Conservation (phyloP, 2,888 invertebrate species). For the Aporophyla lueneburgensis region DNA sequence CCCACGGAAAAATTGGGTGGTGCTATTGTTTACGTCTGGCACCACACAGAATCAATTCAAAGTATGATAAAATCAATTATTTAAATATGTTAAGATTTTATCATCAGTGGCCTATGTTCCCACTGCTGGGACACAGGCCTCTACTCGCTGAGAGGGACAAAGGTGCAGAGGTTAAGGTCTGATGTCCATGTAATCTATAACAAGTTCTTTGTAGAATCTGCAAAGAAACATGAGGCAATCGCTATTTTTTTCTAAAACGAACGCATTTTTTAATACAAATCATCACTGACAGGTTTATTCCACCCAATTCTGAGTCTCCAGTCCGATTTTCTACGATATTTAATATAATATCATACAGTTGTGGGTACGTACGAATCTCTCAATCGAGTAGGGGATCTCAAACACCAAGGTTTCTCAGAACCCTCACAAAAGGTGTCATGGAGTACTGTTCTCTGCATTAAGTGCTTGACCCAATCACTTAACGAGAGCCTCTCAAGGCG, state of each 20-base stretch:
- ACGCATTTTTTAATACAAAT: not conserved
- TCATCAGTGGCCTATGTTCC: too few relatives aligned
- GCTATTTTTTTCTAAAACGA: not conserved
- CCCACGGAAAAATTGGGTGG: too few relatives aligned
- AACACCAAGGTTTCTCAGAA: slow-evolving; percentile 18
- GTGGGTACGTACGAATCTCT: slow-evolving; percentile 13
- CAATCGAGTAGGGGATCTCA: slow-evolving; percentile 19
- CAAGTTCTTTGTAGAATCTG: not conserved
- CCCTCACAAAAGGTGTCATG: slow-evolving; percentile 40
- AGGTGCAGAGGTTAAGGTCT: not conserved
- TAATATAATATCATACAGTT: slow-evolving; percentile 17
- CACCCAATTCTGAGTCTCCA: not conserved
- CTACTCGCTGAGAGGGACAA: too few relatives aligned
- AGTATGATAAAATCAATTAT: too few relatives aligned
- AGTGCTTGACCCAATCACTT: slow-evolving; percentile 62
- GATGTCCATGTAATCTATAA: not conserved
- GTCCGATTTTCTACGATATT: slow-evolving; percentile 1
- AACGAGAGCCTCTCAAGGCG: slow-evolving; percentile 48
- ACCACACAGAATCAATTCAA: too few relatives aligned
- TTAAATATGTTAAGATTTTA: too few relatives aligned
- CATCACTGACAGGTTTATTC: not conserved
- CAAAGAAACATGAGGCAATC: not conserved
- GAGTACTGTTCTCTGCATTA: slow-evolving; percentile 53
- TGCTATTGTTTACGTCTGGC: too few relatives aligned
- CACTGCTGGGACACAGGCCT: too few relatives aligned